Evolutionary conservation across 2,113 vertebrate genomes (phyloP).

Genomic region (Microtus pennsylvanicus): DNA sequence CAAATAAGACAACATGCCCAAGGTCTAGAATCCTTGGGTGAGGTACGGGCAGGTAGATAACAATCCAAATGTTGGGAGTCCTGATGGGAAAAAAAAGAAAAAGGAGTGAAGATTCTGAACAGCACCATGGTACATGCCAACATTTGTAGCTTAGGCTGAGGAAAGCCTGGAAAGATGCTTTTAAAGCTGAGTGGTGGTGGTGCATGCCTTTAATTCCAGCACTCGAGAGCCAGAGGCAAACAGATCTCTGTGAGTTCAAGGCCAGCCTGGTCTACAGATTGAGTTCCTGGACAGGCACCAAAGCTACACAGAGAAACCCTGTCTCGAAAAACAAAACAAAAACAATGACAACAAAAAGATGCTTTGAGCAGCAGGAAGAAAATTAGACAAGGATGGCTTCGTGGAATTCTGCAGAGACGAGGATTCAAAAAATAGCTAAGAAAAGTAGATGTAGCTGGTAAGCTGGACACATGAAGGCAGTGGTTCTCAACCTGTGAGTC

Average conservation of each 20-base stretch:
- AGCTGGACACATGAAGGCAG: background rate
- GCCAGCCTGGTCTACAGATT: too few species aligned
- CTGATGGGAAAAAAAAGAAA: background rate
- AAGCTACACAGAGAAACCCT: too few species aligned
- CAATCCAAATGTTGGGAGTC: background rate
- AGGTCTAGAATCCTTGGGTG: background rate
- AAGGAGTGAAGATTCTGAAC: background rate
- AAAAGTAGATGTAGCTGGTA: background rate
- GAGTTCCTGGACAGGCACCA: too few species aligned
- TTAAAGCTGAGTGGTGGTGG: too few species aligned
- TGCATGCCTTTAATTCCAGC: too few species aligned
- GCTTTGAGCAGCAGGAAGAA: background rate
- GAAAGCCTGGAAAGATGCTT: background rate
- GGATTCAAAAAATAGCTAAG: background rate
- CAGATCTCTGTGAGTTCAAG: too few species aligned
- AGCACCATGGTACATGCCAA: background rate
- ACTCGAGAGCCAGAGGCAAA: too few species aligned
- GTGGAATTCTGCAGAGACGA: background rate
- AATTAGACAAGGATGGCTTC: background rate
- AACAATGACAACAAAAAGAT: too few species aligned
- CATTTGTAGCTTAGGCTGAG: background rate
- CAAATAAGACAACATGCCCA: background rate
- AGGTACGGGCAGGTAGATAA: background rate
- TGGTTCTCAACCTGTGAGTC: too few species aligned
- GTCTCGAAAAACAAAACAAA: too few species aligned